phyloP scores from a whole-genome alignment of 2,888 invertebrate species.

The Cheilosia scutellata region DNA sequence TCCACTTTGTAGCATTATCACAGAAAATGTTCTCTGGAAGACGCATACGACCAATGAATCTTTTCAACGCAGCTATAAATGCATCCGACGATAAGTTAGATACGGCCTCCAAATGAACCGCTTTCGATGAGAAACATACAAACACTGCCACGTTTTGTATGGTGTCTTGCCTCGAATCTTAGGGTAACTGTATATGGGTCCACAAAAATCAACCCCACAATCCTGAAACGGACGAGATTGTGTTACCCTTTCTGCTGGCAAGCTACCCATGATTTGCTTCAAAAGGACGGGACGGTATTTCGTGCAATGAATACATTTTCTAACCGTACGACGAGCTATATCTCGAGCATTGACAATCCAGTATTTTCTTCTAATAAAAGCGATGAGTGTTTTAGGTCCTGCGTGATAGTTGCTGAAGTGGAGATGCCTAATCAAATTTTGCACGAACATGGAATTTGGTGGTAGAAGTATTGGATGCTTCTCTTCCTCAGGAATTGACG shows the following conservation, averaged over 20 bases:
- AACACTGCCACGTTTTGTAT: too few species aligned
- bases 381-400: constrained; percentile 26
- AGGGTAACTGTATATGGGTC: too few species aligned
- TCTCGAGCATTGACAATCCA: constrained; percentile 29
- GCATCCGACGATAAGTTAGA: too few species aligned
- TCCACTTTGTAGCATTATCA: too few species aligned
- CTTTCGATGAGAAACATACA: too few species aligned
- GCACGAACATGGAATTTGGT: background rate
- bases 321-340: background rate
- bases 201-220: background rate
- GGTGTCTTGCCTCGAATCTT: too few species aligned
- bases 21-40: too few species aligned
- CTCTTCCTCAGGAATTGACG: background rate
- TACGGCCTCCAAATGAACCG: too few species aligned
- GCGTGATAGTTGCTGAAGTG: constrained; percentile 18
- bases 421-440: background rate
- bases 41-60: too few species aligned
- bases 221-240: background rate
- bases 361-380: constrained; percentile 14
- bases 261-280: background rate
- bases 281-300: constrained; percentile 8
- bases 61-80: too few species aligned
- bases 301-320: constrained; percentile 24
- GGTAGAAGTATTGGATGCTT: background rate
- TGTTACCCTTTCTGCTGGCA: background rate